Conservation (phyloP, 2,797 vertebrate genomes). For the Myripristis jacobus region DNA sequence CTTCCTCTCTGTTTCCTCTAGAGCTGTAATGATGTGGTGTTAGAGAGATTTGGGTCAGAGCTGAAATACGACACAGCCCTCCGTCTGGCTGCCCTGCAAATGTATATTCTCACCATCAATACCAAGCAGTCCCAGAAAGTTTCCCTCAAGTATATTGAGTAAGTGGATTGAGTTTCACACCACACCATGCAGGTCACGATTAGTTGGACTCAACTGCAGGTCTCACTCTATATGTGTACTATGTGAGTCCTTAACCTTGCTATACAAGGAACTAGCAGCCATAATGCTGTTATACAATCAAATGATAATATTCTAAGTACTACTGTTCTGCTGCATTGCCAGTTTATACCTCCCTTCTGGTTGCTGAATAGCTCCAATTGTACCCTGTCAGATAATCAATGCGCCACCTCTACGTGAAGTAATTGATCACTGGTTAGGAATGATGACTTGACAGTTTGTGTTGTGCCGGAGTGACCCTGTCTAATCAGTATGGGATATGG, state of each 20-base stretch:
- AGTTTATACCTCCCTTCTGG: constrained; percentile 14
- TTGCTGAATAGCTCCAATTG: constrained; percentile 41
- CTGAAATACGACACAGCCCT: constrained; percentile 97
- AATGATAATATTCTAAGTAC: constrained; percentile 10
- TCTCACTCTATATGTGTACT: too few species aligned
- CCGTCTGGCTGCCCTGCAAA: constrained; percentile 94
- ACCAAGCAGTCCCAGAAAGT: constrained; percentile 98
- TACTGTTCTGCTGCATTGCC: constrained; percentile 16
- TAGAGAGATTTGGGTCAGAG: constrained; percentile 97
- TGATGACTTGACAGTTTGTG: constrained; percentile 39
- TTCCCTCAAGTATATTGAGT: constrained; percentile 99
- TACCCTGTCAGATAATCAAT: constrained; percentile 36
- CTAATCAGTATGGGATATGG: constrained; percentile 48
- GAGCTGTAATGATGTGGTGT: constrained; percentile 98
- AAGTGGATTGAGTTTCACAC: constrained; percentile 79
- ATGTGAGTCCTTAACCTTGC: too few species aligned
- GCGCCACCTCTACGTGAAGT: constrained; percentile 26
- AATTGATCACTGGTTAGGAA: constrained; percentile 39
- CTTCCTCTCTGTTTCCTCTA: constrained; percentile 79
- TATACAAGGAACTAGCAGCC: neutral
- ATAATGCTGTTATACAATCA: constrained; percentile 17
- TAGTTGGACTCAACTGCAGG: neutral
- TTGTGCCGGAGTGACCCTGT: constrained; percentile 15
- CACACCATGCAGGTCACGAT: neutral
- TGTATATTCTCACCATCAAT: constrained; percentile 97